These are phyloP conservation scores for Dinothrombium tinctorium DNA, from an alignment of 1,140 invertebrate species.

Conservation along the genomic window DNA sequence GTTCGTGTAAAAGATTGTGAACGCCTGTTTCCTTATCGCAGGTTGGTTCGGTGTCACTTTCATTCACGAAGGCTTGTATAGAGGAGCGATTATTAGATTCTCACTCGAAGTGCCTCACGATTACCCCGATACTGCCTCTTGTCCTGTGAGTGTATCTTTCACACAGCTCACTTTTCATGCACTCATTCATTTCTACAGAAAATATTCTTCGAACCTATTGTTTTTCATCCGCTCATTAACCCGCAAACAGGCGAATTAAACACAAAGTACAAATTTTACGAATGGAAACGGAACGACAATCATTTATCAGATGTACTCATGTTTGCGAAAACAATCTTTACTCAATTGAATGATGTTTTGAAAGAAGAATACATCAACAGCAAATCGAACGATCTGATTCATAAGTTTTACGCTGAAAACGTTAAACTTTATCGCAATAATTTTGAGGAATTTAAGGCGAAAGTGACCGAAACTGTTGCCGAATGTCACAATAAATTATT, in stretches of 20 bases:
- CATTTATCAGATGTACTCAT: too few relatives aligned
- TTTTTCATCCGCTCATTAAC: conserved; percentile 69
- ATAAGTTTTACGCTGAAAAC: not conserved
- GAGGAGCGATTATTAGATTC: conserved; percentile 69
- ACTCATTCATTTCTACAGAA: conserved; percentile 27
- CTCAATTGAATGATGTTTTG: too few relatives aligned
- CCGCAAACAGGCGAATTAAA: conserved; percentile 44
- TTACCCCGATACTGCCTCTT: conserved; percentile 61
- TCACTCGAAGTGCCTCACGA: conserved; percentile 54
- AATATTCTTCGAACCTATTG: conserved; percentile 53
- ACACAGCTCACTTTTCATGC: not conserved
- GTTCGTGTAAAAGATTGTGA: conserved; percentile 14
- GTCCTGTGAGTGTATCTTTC: too few relatives aligned
- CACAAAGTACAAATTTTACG: conserved; percentile 44
- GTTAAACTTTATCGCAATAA: conserved; percentile 28
- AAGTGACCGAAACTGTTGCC: conserved; percentile 39
- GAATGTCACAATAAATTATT: conserved; percentile 44
- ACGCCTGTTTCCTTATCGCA: conserved; percentile 38
- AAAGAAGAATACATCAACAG: too few relatives aligned
- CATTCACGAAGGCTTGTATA: conserved; percentile 58
- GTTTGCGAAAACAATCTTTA: too few relatives aligned
- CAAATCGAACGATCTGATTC: conserved; percentile 1
- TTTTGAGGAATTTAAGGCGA: conserved; percentile 36
- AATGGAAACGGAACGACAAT: too few relatives aligned
- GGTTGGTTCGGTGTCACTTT: conserved; percentile 85